Conservation (phyloP, 2,888 invertebrate species). For the Proisotoma minuta region DNA sequence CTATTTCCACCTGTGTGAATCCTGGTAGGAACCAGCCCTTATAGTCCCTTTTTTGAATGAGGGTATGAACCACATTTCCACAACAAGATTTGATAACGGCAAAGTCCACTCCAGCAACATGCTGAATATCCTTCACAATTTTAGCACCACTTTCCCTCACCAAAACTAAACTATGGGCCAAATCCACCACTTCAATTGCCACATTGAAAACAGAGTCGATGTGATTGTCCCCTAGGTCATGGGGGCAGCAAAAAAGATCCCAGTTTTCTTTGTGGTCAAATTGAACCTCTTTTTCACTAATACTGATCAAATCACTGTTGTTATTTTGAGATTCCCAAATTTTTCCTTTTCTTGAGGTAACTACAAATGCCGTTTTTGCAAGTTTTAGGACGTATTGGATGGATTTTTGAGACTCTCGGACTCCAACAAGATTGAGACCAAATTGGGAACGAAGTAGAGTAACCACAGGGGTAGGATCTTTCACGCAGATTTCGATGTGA, state of each 20-base stretch:
- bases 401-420: slow-evolving; percentile 40
- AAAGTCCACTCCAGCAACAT: slow-evolving; percentile 49
- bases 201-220: slow-evolving; percentile 52
- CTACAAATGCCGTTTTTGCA: slow-evolving; percentile 48
- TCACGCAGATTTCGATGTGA: slow-evolving; percentile 50
- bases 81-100: slow-evolving; percentile 52
- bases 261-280: slow-evolving; percentile 36
- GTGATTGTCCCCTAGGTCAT: slow-evolving; percentile 22
- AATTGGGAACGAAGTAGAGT: slow-evolving; percentile 48
- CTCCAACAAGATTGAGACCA: slow-evolving; percentile 45
- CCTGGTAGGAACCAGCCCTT: slow-evolving; percentile 52
- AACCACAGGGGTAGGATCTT: slow-evolving; percentile 47
- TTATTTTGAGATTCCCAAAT: slow-evolving; percentile 12
- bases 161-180: slow-evolving; percentile 17
- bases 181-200: slow-evolving; percentile 51
- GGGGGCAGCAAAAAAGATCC: slow-evolving; percentile 42
- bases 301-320: slow-evolving; percentile 22
- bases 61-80: slow-evolving; percentile 53
- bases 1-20: slow-evolving; percentile 44
- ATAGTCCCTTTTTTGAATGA: slow-evolving; percentile 51
- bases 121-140: slow-evolving; percentile 48
- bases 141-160: slow-evolving; percentile 45
- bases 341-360: slow-evolving; percentile 46
- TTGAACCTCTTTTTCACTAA: neutral
- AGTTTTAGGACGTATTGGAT: slow-evolving; percentile 49